A percentile compares a stretch with the other conserved stretches of the same genome.
Conservation (phyloP, 2,888 invertebrate genomes). For the Entomobrya multifasciata region DNA sequence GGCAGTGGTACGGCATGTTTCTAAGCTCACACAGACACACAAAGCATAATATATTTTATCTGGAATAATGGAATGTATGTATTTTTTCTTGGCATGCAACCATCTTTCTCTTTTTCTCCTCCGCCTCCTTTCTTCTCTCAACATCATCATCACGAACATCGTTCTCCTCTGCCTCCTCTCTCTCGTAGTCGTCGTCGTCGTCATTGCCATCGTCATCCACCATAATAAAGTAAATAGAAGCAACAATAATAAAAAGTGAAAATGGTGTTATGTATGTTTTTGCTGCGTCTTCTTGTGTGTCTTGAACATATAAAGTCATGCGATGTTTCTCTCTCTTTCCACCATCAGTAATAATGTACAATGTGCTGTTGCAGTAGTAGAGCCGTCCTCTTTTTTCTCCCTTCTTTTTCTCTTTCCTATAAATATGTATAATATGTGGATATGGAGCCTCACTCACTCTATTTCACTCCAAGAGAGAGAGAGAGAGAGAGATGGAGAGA, state of each 20-base stretch:
- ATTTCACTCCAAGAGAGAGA: neutral
- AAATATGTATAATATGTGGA: slow-evolving; percentile 34
- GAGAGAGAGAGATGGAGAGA: slow-evolving; percentile 6
- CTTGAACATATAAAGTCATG: no score
- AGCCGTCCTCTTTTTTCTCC: neutral
- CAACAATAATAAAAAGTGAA: slow-evolving; percentile 49
- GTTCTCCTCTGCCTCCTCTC: neutral
- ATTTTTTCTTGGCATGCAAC: slow-evolving; percentile 53
- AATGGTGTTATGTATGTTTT: slow-evolving; percentile 44
- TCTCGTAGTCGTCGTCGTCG: slow-evolving; percentile 4
- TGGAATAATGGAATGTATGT: neutral
- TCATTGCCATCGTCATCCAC: neutral
- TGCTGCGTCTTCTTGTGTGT: slow-evolving; percentile 5
- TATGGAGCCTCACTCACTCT: slow-evolving; percentile 4
- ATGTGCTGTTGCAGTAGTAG: neutral
- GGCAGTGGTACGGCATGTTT: no score
- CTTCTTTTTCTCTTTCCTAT: neutral
- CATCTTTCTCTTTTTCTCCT: slow-evolving; percentile 16
- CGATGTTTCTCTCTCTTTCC: neutral
- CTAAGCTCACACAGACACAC: no score
- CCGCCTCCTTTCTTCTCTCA: neutral
- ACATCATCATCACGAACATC: slow-evolving; percentile 12
- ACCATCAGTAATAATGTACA: neutral
- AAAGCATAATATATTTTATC: neutral
- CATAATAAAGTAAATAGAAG: slow-evolving; percentile 50